Percentiles rank a stretch among this genome's conserved stretches.
Evolutionary conservation across 1,140 invertebrate genomes (phyloP).

Genomic region (Telenomus remus): DNA sequence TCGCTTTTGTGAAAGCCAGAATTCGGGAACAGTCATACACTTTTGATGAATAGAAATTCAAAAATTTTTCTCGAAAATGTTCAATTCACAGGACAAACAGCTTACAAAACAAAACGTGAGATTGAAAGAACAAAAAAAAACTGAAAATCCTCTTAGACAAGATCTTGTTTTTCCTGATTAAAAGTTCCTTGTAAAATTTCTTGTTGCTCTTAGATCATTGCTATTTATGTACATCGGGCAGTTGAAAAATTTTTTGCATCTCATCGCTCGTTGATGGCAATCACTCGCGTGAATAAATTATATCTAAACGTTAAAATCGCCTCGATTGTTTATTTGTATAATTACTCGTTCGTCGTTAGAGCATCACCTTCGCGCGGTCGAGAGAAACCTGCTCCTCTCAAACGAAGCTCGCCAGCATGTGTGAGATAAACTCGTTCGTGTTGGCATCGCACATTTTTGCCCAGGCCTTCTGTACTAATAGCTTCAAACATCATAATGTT

Average conservation of each 20-base stretch:
- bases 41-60: too few relatives aligned
- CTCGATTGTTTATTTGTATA: slow-evolving; percentile 4
- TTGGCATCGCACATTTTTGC: neutral
- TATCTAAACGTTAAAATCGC: neutral
- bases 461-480: neutral
- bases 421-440: slow-evolving; percentile 3
- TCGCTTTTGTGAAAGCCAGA: too few relatives aligned
- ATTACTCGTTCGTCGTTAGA: slow-evolving; percentile 1
- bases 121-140: too few relatives aligned
- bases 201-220: too few relatives aligned
- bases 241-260: neutral
- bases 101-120: too few relatives aligned
- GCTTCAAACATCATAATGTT: slow-evolving; percentile 1
- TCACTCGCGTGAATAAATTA: neutral
- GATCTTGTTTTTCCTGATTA: neutral
- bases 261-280: neutral
- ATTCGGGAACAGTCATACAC: too few relatives aligned
- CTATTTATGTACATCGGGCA: neutral
- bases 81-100: too few relatives aligned
- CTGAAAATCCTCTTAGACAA: too few relatives aligned
- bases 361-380: neutral
- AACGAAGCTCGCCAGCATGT: neutral
- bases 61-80: too few relatives aligned
- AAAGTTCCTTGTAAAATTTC: neutral
- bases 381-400: neutral